Evolutionary conservation across 2,113 vertebrate genomes (phyloP).

Genomic region (Carollia perspicillata): DNA sequence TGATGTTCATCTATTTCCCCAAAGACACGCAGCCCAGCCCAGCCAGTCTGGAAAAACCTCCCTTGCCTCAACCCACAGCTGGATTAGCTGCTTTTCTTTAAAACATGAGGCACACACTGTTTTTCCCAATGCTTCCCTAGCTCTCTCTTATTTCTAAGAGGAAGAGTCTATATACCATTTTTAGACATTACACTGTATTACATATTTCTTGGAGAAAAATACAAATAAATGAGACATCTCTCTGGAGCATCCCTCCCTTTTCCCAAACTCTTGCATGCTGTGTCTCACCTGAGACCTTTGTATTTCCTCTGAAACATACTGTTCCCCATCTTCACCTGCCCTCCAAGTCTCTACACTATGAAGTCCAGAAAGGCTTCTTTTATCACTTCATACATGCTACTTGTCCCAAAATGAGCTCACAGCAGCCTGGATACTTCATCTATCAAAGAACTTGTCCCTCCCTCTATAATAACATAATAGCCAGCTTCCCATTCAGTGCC

Average conservation of each 20-base stretch:
- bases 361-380: background rate
- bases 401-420: background rate
- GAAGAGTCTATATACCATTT: background rate
- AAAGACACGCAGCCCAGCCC: background rate
- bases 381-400: fast-evolving
- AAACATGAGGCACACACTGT: background rate
- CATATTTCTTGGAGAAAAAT: background rate
- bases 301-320: background rate
- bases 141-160: background rate
- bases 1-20: background rate
- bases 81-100: background rate
- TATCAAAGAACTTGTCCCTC: background rate
- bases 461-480: fast-evolving
- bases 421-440: background rate
- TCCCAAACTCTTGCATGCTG: background rate
- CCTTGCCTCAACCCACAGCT: background rate
- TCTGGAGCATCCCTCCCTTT: background rate
- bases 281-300: background rate
- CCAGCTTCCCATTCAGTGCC: background rate
- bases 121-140: background rate
- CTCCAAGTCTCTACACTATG: background rate
- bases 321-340: background rate
- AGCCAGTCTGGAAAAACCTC: background rate
- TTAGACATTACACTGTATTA: background rate
- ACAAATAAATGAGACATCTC: background rate